These are phyloP conservation scores for Myiothlypis coronata DNA, from an alignment of 2,797 vertebrate species.

Conservation along the genomic window DNA sequence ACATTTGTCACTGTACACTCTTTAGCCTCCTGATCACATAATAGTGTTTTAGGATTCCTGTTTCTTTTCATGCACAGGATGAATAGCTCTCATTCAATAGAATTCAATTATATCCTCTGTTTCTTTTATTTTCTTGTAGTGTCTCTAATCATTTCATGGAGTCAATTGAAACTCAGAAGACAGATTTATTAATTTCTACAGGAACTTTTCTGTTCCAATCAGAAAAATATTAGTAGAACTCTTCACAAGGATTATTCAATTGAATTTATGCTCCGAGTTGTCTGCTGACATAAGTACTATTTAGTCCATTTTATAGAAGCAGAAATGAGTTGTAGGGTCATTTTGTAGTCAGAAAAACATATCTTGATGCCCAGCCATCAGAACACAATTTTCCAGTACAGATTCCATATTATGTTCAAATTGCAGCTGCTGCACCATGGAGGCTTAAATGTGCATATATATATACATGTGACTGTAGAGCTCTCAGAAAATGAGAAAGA, in stretches of 20 bases:
- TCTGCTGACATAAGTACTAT: not conserved
- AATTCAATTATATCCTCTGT: not conserved
- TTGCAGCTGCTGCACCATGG: not conserved
- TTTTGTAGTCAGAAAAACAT: not conserved
- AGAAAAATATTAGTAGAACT: not conserved
- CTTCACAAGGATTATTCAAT: not conserved
- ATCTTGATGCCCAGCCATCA: not conserved
- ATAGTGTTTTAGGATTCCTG: not conserved
- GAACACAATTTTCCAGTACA: not conserved
- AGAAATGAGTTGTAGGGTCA: not conserved
- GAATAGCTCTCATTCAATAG: not conserved
- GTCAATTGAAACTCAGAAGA: not conserved
- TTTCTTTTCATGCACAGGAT: not conserved
- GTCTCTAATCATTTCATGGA: not conserved
- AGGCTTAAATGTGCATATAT: not conserved
- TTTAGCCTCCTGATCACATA: not conserved
- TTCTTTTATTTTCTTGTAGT: not conserved
- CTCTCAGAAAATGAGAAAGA: not conserved
- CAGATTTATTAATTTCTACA: not conserved
- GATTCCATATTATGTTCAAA: not conserved
- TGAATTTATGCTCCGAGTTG: not conserved
- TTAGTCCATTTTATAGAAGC: not conserved
- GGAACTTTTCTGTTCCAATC: not conserved
- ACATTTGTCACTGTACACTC: not conserved
- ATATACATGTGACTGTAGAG: not conserved